Evolutionary conservation across 2,113 vertebrate genomes (phyloP).

Genomic region (Leptosomus discolor): DNA sequence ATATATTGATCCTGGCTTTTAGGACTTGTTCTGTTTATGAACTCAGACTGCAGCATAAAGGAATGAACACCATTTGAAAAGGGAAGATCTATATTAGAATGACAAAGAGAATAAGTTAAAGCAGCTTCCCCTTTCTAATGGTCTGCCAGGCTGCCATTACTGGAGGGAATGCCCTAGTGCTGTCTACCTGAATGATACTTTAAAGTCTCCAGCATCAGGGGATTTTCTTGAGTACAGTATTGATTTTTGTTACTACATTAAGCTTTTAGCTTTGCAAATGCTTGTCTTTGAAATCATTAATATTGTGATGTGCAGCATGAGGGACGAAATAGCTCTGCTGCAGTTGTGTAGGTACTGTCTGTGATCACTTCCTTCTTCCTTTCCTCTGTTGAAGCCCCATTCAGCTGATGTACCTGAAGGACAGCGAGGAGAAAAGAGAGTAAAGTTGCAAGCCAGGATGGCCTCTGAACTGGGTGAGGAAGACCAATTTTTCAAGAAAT

Average conservation of each 20-base stretch:
- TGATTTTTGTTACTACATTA: slow-evolving; percentile 58
- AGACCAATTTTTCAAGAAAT: background rate
- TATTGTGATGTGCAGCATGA: background rate
- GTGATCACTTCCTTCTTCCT: background rate
- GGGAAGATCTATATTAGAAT: slow-evolving; percentile 25
- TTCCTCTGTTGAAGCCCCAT: background rate
- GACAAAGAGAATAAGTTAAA: slow-evolving; percentile 31
- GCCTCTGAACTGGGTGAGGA: slow-evolving; percentile 39
- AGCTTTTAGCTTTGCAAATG: slow-evolving; percentile 40
- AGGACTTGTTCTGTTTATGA: slow-evolving; percentile 12
- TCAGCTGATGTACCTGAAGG: background rate
- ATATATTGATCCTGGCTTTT: slow-evolving; percentile 35
- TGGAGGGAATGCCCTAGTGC: background rate
- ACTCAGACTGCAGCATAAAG: background rate
- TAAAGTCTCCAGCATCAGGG: background rate
- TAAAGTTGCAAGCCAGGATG: background rate
- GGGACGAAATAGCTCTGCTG: background rate
- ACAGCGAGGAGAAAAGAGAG: background rate
- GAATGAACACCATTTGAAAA: background rate
- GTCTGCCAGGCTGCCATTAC: background rate
- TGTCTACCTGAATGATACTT: slow-evolving; percentile 1
- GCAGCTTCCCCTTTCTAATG: background rate
- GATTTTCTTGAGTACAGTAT: slow-evolving; percentile 15
- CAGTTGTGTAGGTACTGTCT: background rate
- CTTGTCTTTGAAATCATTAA: slow-evolving; percentile 39